These are phyloP conservation scores for Epinotia brunnichana DNA, from an alignment of 2,888 invertebrate species.

Conservation along the genomic window DNA sequence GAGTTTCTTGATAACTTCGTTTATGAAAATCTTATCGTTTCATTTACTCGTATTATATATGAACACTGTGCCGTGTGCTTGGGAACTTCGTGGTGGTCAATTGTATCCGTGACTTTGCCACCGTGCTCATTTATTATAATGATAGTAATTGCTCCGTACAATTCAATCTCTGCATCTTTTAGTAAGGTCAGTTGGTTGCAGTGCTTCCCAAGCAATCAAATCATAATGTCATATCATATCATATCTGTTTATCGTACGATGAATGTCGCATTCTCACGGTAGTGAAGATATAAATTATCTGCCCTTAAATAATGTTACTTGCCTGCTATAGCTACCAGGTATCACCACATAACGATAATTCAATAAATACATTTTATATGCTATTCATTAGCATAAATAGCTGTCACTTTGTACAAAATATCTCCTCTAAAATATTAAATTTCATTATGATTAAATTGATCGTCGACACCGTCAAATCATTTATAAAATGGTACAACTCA, in stretches of 20 bases:
- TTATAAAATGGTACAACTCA: background rate
- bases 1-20: constrained; percentile 17
- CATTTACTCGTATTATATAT: constrained; percentile 23
- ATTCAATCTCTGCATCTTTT: constrained; percentile 41
- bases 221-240: constrained; percentile 40
- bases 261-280: constrained; percentile 33
- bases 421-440: background rate
- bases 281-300: background rate
- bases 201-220: constrained; percentile 35
- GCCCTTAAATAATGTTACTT: background rate
- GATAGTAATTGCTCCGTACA: constrained; percentile 41
- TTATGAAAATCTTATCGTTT: constrained; percentile 28
- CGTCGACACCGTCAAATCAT: constrained; percentile 3
- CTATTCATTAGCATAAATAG: background rate
- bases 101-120: constrained; percentile 32
- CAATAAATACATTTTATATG: too few species aligned
- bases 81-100: constrained; percentile 37
- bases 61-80: constrained; percentile 33
- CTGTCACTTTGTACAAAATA: background rate
- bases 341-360: background rate
- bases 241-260: constrained; percentile 25
- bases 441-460: constrained; percentile 7
- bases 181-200: constrained; percentile 33
- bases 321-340: background rate
- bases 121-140: constrained; percentile 38